phyloP scores from a whole-genome alignment of 2,113 vertebrate species.

The Hiodon alosoides region DNA sequence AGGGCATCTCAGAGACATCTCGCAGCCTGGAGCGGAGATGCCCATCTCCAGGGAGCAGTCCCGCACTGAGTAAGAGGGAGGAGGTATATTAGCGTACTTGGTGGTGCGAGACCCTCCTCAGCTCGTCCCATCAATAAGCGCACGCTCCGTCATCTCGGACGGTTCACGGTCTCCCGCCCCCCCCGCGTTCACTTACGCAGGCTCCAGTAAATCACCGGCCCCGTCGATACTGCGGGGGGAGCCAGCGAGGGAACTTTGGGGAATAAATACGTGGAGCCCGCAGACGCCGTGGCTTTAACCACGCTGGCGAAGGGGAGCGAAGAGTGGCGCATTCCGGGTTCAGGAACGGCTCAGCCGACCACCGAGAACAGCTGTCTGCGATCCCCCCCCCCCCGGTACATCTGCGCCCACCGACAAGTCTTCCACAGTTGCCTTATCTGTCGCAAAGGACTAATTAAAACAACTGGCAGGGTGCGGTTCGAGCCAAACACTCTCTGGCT shows the following conservation, averaged over 20 bases:
- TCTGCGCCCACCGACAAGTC: too few relatives aligned
- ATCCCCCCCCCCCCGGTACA: too few relatives aligned
- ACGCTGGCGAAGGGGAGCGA: too few relatives aligned
- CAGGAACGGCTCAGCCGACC: too few relatives aligned
- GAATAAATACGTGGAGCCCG: neutral
- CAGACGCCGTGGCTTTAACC: neutral
- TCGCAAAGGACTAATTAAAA: too few relatives aligned
- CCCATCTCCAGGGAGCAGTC: conserved; percentile 3
- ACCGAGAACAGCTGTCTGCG: too few relatives aligned
- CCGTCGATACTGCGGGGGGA: neutral
- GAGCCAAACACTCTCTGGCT: too few relatives aligned
- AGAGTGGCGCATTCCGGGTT: too few relatives aligned
- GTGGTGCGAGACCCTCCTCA: conserved; percentile 39
- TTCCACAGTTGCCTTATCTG: too few relatives aligned
- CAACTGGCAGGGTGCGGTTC: too few relatives aligned
- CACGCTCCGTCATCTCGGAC: conserved; percentile 36
- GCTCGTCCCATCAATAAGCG: conserved; percentile 50
- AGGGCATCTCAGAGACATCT: neutral
- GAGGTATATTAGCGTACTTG: conserved; percentile 36
- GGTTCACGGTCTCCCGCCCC: conserved; percentile 29
- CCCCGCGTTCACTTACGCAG: conserved; percentile 25
- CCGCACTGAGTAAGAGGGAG: conserved; percentile 39
- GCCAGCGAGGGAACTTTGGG: neutral
- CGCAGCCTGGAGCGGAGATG: neutral
- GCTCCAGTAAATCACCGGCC: conserved; percentile 28